Conservation (phyloP, 2,113 vertebrate genomes). For the Hiodon tergisus region DNA sequence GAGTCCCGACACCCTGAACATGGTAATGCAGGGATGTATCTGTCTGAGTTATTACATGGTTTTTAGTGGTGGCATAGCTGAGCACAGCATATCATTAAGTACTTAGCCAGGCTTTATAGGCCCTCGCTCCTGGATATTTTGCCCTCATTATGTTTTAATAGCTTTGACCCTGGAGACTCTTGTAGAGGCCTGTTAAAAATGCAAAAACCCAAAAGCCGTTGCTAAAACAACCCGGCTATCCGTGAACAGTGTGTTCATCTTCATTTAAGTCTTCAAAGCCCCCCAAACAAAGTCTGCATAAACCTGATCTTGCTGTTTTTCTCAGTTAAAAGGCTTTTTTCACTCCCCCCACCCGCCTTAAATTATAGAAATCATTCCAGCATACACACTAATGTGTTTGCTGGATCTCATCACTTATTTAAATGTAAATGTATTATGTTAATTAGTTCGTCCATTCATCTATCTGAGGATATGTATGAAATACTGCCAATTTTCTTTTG, state of each 20-base stretch:
- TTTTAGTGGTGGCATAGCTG: constrained; percentile 19
- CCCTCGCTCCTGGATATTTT: constrained; percentile 1
- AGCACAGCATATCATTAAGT: constrained; percentile 18
- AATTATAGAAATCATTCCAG: too few species aligned
- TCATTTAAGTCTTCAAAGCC: neutral
- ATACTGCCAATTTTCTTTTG: neutral
- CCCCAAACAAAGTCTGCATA: neutral
- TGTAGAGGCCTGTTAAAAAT: constrained; percentile 20
- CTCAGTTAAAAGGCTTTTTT: neutral
- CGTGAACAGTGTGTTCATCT: neutral
- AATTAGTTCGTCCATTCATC: neutral
- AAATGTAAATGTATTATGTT: too few species aligned
- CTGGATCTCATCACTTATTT: too few species aligned
- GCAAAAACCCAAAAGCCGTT: constrained; percentile 7
- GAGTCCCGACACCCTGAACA: constrained; percentile 15
- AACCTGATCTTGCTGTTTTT: neutral
- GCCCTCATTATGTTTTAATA: constrained; percentile 32
- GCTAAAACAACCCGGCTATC: neutral
- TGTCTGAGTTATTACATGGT: constrained; percentile 26
- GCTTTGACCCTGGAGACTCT: constrained; percentile 20
- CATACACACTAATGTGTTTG: too few species aligned
- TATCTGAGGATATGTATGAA: neutral
- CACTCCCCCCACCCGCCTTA: too few species aligned
- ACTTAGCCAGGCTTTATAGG: constrained; percentile 12
- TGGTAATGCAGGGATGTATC: constrained; percentile 24